Evolutionary conservation across 2,113 vertebrate species (phyloP).

Genomic region (Lota lota): DNA sequence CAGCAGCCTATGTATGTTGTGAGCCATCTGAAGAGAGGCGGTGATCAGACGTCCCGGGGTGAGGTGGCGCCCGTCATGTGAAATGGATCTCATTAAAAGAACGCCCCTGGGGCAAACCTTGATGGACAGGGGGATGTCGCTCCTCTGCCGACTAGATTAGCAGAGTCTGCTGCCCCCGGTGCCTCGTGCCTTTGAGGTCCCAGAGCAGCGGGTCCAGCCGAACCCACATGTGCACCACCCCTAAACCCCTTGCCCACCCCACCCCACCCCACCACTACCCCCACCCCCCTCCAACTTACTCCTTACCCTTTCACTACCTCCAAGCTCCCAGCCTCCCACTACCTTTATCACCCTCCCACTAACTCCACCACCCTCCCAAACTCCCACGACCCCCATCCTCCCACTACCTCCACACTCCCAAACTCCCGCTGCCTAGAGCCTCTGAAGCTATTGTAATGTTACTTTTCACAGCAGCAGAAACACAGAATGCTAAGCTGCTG

Average conservation of each 20-base stretch:
- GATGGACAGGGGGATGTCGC: conserved; percentile 74
- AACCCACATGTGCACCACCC: conserved; percentile 12
- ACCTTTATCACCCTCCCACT: neutral
- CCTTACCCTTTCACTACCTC: no score
- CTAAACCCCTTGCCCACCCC: neutral
- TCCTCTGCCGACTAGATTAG: conserved; percentile 71
- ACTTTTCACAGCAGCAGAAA: conserved; percentile 24
- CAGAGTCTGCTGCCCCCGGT: conserved; percentile 41
- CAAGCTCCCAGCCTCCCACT: no score
- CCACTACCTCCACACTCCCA: no score
- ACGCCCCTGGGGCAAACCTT: conserved; percentile 74
- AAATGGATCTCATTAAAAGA: conserved; percentile 79
- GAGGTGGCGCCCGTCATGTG: conserved; percentile 67
- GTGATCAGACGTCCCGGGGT: conserved; percentile 62
- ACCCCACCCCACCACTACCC: neutral
- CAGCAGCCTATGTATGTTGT: conserved; percentile 58
- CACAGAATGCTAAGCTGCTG: neutral
- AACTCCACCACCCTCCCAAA: no score
- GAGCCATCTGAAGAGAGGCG: conserved; percentile 43
- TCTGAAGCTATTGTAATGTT: no score
- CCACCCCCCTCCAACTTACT: no score
- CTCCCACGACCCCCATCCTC: no score
- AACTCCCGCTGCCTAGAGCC: no score
- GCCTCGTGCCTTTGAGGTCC: conserved; percentile 47
- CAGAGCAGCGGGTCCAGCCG: conserved; percentile 42